phyloP scores from a whole-genome alignment of 2,888 invertebrate genomes.

The Andrena trimmerana region DNA sequence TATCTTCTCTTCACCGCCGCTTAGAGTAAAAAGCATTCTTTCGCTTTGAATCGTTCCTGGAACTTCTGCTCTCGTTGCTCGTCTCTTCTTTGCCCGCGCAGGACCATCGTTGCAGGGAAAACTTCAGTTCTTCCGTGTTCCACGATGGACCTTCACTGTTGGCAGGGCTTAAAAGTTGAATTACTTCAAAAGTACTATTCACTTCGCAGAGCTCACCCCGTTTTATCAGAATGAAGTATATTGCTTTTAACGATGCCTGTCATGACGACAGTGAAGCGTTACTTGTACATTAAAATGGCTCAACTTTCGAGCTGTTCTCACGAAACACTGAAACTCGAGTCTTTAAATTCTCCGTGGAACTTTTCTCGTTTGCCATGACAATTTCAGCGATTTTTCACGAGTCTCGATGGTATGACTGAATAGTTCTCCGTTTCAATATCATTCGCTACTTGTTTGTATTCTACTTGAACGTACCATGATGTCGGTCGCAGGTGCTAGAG shows the following conservation, averaged over 20 bases:
- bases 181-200: constrained; percentile 16
- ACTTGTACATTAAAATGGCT: no score
- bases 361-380: no score
- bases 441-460: neutral
- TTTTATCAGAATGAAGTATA: neutral
- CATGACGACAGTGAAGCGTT: no score
- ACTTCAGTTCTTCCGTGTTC: neutral
- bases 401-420: neutral
- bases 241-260: neutral
- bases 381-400: no score
- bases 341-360: no score
- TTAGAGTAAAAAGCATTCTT: neutral
- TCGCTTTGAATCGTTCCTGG: neutral
- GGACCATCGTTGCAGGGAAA: neutral
- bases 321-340: no score
- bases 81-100: neutral
- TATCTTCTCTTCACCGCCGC: neutral
- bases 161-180: neutral
- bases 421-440: neutral
- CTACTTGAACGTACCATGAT: neutral
- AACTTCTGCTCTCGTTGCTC: neutral
- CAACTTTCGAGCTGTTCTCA: no score
- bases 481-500: constrained; percentile 87
- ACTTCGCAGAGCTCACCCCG: neutral
- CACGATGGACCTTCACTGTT: neutral